Conservation (phyloP, 1,140 invertebrate species). For the Odontomachus brunneus region DNA sequence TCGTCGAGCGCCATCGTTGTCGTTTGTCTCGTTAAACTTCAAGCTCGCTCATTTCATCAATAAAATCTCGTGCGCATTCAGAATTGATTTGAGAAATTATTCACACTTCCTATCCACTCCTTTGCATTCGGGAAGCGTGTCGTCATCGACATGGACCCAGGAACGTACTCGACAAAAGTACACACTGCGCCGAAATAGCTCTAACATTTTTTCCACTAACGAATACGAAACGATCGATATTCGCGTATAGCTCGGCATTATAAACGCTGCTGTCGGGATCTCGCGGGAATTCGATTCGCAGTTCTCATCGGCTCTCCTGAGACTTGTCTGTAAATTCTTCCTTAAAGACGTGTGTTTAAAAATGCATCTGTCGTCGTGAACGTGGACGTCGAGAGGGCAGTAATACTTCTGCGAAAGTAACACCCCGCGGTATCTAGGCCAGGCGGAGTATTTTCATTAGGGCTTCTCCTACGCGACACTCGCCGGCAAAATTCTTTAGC, state of each 20-base stretch:
- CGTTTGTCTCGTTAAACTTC: neutral
- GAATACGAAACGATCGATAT: conserved; percentile 5
- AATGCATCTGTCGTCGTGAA: conserved; percentile 27
- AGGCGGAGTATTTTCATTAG: conserved; percentile 21
- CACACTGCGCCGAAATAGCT: too few relatives aligned
- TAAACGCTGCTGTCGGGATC: neutral
- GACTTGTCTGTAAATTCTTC: conserved; percentile 35
- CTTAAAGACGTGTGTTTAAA: conserved; percentile 45
- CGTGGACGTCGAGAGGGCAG: conserved; percentile 19
- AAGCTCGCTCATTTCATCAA: conserved; percentile 1
- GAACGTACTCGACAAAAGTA: neutral
- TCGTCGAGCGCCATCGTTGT: too few relatives aligned
- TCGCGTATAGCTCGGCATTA: neutral
- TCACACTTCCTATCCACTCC: too few relatives aligned
- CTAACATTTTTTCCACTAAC: too few relatives aligned
- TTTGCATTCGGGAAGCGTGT: too few relatives aligned
- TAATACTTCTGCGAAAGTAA: conserved; percentile 26
- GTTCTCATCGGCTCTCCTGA: neutral
- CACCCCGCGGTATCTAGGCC: conserved; percentile 31
- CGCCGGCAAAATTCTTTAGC: neutral
- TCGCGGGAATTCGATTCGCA: neutral
- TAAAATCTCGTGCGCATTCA: neutral
- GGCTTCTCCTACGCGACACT: neutral
- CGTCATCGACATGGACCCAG: too few relatives aligned
- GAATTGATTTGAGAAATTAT: too few relatives aligned